A percentile compares a stretch with the other conserved stretches of the same genome.
Evolutionary conservation across 2,888 invertebrate genomes (phyloP).

Genomic region (Cryptocheilus praepositus): DNA sequence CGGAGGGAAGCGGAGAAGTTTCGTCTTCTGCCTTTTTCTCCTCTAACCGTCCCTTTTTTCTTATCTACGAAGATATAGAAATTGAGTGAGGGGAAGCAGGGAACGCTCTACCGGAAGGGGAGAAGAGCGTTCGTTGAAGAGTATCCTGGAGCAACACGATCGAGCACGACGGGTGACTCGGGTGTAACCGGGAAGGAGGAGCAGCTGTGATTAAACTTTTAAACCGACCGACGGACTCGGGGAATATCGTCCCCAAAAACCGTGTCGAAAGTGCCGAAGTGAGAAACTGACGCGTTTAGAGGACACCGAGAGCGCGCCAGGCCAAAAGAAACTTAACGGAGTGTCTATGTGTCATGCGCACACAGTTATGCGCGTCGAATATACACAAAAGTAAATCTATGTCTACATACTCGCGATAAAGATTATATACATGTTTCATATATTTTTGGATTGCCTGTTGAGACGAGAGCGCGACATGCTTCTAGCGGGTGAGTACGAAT

Average conservation of each 20-base stretch:
- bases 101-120: neutral
- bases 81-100: slow-evolving; percentile 6
- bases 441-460: slow-evolving; percentile 62
- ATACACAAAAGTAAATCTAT: slow-evolving; percentile 28
- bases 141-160: slow-evolving; percentile 3
- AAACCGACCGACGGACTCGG: slow-evolving; percentile 21
- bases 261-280: slow-evolving; percentile 13
- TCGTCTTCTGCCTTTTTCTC: slow-evolving; percentile 1
- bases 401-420: slow-evolving; percentile 25
- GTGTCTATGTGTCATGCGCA: neutral
- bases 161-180: too few relatives aligned
- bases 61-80: slow-evolving; percentile 11
- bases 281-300: neutral
- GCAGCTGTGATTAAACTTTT: slow-evolving; percentile 8
- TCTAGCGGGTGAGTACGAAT: slow-evolving; percentile 42
- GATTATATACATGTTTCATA: slow-evolving; percentile 55
- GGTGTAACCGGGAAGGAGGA: neutral
- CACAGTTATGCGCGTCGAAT: slow-evolving; percentile 10
- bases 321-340: neutral
- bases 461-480: slow-evolving; percentile 59
- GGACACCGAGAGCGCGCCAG: neutral
- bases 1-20: slow-evolving; percentile 17
- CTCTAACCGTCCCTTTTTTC: neutral
- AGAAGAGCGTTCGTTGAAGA: neutral
- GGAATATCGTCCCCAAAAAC: slow-evolving; percentile 20